Evolutionary conservation across 2,113 vertebrate species (phyloP).

Genomic region (Sitta europaea): DNA sequence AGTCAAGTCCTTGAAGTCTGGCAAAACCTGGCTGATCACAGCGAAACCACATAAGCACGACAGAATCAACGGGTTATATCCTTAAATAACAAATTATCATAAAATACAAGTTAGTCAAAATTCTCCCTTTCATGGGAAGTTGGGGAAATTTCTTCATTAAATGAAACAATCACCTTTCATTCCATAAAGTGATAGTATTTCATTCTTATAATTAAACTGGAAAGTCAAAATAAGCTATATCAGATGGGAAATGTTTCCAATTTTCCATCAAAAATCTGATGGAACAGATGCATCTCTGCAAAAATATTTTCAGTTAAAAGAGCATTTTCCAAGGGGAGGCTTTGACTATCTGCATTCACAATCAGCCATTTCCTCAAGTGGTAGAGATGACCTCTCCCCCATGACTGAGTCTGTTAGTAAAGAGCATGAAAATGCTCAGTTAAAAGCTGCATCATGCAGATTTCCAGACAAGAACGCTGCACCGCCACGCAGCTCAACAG

Average conservation of each 20-base stretch:
- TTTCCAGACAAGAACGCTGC: accelerated
- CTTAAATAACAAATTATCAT: neutral
- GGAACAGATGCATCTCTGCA: neutral
- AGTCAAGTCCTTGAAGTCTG: neutral
- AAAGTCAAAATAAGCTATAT: neutral
- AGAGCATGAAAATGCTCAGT: neutral
- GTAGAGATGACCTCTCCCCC: neutral
- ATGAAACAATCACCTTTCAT: neutral
- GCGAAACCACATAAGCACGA: accelerated
- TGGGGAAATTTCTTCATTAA: neutral
- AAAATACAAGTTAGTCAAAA: neutral
- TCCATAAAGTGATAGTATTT: neutral
- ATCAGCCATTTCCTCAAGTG: neutral
- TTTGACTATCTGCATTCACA: neutral
- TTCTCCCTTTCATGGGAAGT: neutral
- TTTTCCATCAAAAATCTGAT: neutral
- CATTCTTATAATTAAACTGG: neutral
- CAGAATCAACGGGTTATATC: neutral
- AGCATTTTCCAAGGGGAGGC: neutral
- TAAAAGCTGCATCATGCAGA: neutral
- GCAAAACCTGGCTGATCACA: neutral
- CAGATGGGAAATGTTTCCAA: neutral
- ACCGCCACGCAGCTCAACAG: neutral
- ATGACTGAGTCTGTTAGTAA: neutral
- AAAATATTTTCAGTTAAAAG: neutral